Base-by-base conservation (phyloP, 2,888 invertebrate genomes). In the Tribolium freemani region DNA sequence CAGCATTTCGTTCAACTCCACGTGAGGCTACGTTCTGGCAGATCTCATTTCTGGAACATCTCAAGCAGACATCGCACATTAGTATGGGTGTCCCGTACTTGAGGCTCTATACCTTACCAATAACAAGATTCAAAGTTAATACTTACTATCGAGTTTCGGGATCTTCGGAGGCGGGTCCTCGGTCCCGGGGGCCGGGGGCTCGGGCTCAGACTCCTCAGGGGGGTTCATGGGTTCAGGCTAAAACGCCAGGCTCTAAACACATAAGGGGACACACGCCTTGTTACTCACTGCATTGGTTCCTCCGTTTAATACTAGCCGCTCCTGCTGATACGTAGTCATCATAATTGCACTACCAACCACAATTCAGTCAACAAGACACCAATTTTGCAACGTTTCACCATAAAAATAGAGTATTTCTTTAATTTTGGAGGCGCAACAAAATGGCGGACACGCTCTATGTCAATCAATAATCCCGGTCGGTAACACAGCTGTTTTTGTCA, bases 41-140 rank as follows among this genome's bases (percentile, higher is more conserved):
- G 84, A 83, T 85, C 84, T 84, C 85, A 83, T 82, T 84, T 86
- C 87, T 87, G 87, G 85, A 87, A 87, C 87, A 87, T 87, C 87
- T 87, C 87, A 87, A 87, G 87, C 87, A 87, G 87, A 87, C 84
- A 86, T 83, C 86, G 84, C 86, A 85, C 84, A 87, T 87, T 87
- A 87, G 86, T 85, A 83, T 81, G 79, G 83, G 82, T 80, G 81
- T 82, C 82, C 80, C 78, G 78, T 80, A 81, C 81, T 83, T 83
- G 80, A 78, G 76, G 74, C 73, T 76, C 75, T 78, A 79, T 72
- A 80, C 79, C 74, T 78, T 75, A 78, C 73, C 58, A 50, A 63
- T 51, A 74, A 70, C 71, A 61, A 72, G 51, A 69, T n/a, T 26
- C 2, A 48, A 73, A 71, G 67, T 76, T 72, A 77, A 81, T 79